Evolutionary conservation across 2,888 invertebrate species (phyloP).

Genomic region (Ctenicera cuprea): DNA sequence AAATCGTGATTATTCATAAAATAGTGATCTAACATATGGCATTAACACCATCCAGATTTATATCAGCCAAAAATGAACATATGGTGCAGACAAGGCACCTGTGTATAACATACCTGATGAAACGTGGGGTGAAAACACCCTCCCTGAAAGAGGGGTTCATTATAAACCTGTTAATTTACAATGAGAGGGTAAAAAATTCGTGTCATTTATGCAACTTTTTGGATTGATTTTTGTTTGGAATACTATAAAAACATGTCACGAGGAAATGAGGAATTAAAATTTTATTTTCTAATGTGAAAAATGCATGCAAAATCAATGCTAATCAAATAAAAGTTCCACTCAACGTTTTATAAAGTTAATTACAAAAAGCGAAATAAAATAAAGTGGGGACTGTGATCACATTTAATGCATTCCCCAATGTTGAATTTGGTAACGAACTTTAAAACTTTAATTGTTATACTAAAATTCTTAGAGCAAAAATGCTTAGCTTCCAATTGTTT

Average conservation of each 20-base stretch:
- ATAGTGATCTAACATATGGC: slow-evolving; percentile 38
- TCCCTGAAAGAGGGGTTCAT: slow-evolving; percentile 13
- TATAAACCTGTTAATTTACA: slow-evolving; percentile 43
- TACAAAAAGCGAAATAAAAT: neutral
- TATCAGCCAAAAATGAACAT: slow-evolving; percentile 42
- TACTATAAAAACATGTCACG: neutral
- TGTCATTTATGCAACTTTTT: neutral
- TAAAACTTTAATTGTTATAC: too few species aligned
- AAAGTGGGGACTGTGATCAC: neutral
- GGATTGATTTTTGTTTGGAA: neutral
- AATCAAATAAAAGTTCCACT: slow-evolving; percentile 20
- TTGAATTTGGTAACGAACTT: neutral
- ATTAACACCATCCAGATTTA: slow-evolving; percentile 42
- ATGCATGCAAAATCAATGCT: neutral
- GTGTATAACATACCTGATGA: slow-evolving; percentile 40
- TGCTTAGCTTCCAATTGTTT: too few species aligned
- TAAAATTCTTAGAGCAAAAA: too few species aligned
- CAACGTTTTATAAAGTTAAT: slow-evolving; percentile 3
- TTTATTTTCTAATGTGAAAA: neutral
- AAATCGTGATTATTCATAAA: neutral
- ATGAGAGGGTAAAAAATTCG: slow-evolving; percentile 15
- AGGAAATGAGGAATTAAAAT: neutral
- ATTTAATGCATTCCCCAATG: neutral
- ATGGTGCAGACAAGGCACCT: slow-evolving; percentile 45
- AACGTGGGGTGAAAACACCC: slow-evolving; percentile 21